phyloP scores from a whole-genome alignment of 2,888 invertebrate genomes.

The Tetragonula carbonaria region DNA sequence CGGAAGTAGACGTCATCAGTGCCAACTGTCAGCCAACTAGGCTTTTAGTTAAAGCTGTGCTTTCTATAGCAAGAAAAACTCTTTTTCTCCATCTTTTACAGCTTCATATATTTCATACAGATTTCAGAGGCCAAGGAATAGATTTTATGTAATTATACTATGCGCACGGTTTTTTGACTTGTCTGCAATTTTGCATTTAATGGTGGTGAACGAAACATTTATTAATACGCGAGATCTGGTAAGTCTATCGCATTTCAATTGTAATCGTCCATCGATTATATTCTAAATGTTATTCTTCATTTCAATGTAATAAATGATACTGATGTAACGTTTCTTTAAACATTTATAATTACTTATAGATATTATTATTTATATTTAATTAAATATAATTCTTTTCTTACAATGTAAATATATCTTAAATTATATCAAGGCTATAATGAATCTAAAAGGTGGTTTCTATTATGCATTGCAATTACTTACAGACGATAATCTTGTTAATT shows the following conservation, averaged over 20 bases:
- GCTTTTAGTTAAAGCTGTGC: slow-evolving; percentile 73
- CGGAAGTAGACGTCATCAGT: slow-evolving; percentile 83
- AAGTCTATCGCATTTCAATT: slow-evolving; percentile 49
- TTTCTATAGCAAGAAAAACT: slow-evolving; percentile 75
- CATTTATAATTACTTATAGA: not conserved
- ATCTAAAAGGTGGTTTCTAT: slow-evolving; percentile 28
- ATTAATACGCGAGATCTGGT: slow-evolving; percentile 60
- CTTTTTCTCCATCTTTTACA: slow-evolving; percentile 73
- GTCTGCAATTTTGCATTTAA: slow-evolving; percentile 32
- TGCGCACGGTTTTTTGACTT: slow-evolving; percentile 50
- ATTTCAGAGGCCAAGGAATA: slow-evolving; percentile 38
- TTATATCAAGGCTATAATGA: slow-evolving; percentile 14
- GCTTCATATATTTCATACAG: slow-evolving; percentile 67
- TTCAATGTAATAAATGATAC: not conserved
- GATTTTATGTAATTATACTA: slow-evolving; percentile 34
- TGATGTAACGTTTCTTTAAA: slow-evolving; percentile 17
- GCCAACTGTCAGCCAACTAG: slow-evolving; percentile 80
- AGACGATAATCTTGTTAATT: slow-evolving; percentile 55
- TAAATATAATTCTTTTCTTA: not conserved
- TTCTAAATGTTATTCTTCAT: slow-evolving; percentile 28
- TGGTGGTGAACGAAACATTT: slow-evolving; percentile 60
- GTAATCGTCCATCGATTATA: slow-evolving; percentile 52
- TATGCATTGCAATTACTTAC: slow-evolving; percentile 24
- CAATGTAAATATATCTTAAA: slow-evolving; percentile 6
- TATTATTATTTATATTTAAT: not conserved